Evolutionary conservation across 35 echinoderm and acorn worm genomes (phyloP), one percentile per base, ranked within the genome.

Genomic region (Apostichopus californicus): DNA sequence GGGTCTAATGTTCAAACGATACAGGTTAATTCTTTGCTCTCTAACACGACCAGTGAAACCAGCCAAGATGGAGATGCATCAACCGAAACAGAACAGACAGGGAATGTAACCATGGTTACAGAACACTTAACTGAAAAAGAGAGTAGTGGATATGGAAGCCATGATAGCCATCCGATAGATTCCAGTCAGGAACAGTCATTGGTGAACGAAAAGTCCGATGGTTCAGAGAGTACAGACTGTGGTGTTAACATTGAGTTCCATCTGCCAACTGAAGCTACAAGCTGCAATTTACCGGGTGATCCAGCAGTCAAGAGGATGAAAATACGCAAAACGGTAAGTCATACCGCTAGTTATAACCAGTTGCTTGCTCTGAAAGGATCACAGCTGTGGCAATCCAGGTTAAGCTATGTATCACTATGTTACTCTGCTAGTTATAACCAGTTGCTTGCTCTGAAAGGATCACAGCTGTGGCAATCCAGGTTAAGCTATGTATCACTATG

Each of bases 81-180:
- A 72, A 73, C 71, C 72, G 66, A 53, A 24, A 4, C 12, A 82
- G 55, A 82, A 7, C 46, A 6, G 3, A 82, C 80, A 9, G 25
- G 34, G 34, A 17, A 34, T 72, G n/a, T 89, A 53, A 89, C 80
- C 15, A 82, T 5, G 80, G 80, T 82, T 55, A 82, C 80, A 55
- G 86, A 89, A 17, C 71, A 26, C 34, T 21, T 22, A 12, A 73
- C 11, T 72, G 86, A 89, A 7, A 89, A 89, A 28, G 86, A 89
- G 34, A 89, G 86, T 72, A 82, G 80, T 82, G 86, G 86, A 73
- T 89, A 89, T 14, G 86, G 86, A 24, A 89, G 86, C 52, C 86
- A 89, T 72, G 86, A 89, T 64, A 89, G 86, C 17, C 23, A 72
- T 65, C 86, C 58, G 5, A 73, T 28, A 17, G 86, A 89, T 24